These are phyloP conservation scores for Mesorhabditis spiculigera DNA, from an alignment of 2,888 invertebrate species.

Conservation along the genomic window DNA sequence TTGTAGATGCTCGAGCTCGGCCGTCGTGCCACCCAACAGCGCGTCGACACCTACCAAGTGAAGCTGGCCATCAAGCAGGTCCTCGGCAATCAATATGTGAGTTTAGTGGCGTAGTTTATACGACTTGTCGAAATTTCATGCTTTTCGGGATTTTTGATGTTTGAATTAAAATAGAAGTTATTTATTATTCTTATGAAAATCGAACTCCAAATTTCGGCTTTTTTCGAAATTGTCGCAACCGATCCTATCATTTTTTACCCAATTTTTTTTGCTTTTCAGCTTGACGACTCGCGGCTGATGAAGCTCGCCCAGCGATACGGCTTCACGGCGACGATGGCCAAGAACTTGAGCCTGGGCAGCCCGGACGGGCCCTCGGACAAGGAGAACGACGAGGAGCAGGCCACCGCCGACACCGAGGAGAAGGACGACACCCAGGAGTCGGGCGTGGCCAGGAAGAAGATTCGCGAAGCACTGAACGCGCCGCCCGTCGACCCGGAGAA, in stretches of 20 bases:
- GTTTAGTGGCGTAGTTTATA: background rate
- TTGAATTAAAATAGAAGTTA: background rate
- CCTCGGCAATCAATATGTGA: background rate
- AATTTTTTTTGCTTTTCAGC: no score
- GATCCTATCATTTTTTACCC: no score
- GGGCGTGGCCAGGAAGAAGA: background rate
- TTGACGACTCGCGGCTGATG: no score
- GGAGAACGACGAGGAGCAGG: conserved; percentile 2
- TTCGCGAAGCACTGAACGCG: background rate
- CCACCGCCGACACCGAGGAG: conserved; percentile 1
- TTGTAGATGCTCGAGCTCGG: conserved; percentile 1
- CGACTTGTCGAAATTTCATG: no score
- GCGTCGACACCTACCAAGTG: background rate
- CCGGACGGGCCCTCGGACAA: background rate
- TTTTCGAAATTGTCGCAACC: no score
- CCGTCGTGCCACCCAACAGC: background rate
- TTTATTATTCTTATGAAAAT: background rate
- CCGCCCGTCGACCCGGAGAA: background rate
- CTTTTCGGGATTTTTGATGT: background rate
- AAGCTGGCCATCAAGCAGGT: conserved; percentile 1
- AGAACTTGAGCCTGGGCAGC: background rate
- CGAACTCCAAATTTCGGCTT: background rate
- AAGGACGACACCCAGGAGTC: background rate
- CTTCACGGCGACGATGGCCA: no score
- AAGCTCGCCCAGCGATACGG: no score